Conservation (phyloP, 2,888 invertebrate species). For the Heterodera filipjevi region DNA sequence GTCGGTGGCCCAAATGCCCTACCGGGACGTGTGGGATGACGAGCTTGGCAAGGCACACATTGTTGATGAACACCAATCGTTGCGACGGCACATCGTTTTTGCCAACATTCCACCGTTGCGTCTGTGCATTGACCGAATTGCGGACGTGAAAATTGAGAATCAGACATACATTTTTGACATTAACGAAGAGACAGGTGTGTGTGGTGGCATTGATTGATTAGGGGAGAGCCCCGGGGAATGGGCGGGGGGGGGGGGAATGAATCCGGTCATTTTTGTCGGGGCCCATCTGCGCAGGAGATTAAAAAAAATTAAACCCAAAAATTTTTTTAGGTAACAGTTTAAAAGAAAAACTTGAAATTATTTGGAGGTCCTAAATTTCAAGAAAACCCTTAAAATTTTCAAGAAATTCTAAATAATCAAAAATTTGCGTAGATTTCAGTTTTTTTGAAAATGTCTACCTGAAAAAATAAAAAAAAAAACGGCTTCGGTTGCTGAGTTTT, state of each 20-base stretch:
- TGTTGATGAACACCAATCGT: slow-evolving; percentile 15
- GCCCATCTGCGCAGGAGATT: too few species aligned
- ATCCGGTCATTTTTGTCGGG: neutral
- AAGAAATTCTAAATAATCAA: too few species aligned
- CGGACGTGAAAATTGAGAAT: slow-evolving; percentile 60
- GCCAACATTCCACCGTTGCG: slow-evolving; percentile 43
- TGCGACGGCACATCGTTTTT: slow-evolving; percentile 30
- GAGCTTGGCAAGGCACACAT: slow-evolving; percentile 18
- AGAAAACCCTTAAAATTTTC: too few species aligned
- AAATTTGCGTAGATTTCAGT: too few species aligned
- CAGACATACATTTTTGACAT: slow-evolving; percentile 63
- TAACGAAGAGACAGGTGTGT: slow-evolving; percentile 39
- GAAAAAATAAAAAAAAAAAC: too few species aligned
- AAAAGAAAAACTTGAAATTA: too few species aligned
- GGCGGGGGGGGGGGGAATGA: neutral
- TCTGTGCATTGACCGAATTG: slow-evolving; percentile 56
- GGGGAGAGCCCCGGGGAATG: too few species aligned
- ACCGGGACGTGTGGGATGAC: slow-evolving; percentile 20
- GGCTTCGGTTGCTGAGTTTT: too few species aligned
- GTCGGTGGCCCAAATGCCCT: slow-evolving; percentile 30
- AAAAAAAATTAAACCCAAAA: too few species aligned
- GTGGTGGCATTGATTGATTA: neutral
- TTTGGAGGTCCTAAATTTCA: too few species aligned
- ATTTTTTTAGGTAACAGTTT: too few species aligned
- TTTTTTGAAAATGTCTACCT: too few species aligned